Conservation (phyloP, 2,113 vertebrate genomes). For the Alligator mississippiensis region DNA sequence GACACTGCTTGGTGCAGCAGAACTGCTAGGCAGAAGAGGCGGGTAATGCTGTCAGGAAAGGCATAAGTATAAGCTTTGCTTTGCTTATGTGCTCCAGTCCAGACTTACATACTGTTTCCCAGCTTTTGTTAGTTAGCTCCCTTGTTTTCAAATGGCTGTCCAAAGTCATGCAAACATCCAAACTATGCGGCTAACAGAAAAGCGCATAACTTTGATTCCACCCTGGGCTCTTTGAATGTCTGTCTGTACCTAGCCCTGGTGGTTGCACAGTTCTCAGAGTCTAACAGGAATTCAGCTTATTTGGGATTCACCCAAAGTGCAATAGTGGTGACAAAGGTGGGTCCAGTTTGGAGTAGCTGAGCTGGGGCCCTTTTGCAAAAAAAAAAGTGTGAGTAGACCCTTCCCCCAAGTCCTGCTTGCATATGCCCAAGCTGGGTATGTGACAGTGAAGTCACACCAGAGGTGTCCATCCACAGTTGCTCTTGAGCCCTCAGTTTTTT, state of each 20-base stretch:
- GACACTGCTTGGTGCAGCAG: not conserved
- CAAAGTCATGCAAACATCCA: no score
- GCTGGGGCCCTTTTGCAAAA: not conserved
- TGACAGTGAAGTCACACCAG: no score
- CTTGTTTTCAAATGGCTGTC: not conserved
- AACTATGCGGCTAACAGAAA: no score
- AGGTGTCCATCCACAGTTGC: no score
- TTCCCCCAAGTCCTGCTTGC: no score
- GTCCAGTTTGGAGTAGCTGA: not conserved
- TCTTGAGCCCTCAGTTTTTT: no score
- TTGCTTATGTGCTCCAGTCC: not conserved
- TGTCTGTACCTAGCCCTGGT: not conserved
- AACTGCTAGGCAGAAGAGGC: not conserved
- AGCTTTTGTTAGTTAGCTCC: not conserved
- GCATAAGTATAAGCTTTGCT: not conserved
- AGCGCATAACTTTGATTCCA: no score
- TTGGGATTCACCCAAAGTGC: not conserved
- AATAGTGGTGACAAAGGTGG: not conserved
- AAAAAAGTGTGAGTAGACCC: not conserved
- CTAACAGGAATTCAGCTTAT: not conserved
- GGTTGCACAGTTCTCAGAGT: rapidly evolving
- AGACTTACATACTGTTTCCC: not conserved
- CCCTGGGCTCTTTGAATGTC: no score
- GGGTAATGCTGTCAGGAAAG: not conserved
- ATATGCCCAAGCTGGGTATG: no score